Evolutionary conservation across 2,888 invertebrate genomes (phyloP).

Genomic region (Brassicogethes aeneus): DNA sequence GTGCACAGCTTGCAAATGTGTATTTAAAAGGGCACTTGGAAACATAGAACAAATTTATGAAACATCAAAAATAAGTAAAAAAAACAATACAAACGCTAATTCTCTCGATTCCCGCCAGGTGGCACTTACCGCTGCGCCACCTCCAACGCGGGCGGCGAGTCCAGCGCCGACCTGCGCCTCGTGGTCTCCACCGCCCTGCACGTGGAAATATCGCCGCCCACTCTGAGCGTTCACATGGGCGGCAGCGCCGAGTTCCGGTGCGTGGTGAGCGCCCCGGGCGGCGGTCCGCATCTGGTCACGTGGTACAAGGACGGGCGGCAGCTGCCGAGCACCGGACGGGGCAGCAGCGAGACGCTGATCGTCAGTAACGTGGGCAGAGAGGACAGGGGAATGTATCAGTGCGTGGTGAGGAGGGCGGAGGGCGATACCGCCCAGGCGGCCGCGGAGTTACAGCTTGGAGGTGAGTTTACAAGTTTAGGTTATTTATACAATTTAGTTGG

Average conservation of each 20-base stretch:
- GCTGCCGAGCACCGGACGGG: conserved; percentile 56
- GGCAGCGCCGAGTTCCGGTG: conserved; percentile 63
- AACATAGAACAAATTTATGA: too few species aligned
- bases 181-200: conserved; percentile 57
- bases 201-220: conserved; percentile 56
- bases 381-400: conserved; percentile 71
- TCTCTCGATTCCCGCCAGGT: too few species aligned
- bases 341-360: conserved; percentile 52
- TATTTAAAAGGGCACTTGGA: too few species aligned
- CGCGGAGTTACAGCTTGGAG: conserved; percentile 63
- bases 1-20: too few species aligned
- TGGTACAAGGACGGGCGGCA: conserved; percentile 60
- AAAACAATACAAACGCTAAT: too few species aligned
- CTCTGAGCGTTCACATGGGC: conserved; percentile 64
- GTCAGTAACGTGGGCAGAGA: conserved; percentile 60
- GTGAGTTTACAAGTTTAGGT: conserved; percentile 36
- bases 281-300: conserved; percentile 41
- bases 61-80: too few species aligned
- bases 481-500: too few species aligned
- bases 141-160: conserved; percentile 61
- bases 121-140: conserved; percentile 61
- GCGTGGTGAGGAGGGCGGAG: conserved; percentile 60
- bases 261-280: conserved; percentile 47
- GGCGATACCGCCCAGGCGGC: conserved; percentile 69
- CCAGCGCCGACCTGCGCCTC: conserved; percentile 57